A percentile compares a stretch with the other conserved stretches of the same genome.
phyloP scores from a whole-genome alignment of 2,888 invertebrate genomes.

The Drosophila limbata region DNA sequence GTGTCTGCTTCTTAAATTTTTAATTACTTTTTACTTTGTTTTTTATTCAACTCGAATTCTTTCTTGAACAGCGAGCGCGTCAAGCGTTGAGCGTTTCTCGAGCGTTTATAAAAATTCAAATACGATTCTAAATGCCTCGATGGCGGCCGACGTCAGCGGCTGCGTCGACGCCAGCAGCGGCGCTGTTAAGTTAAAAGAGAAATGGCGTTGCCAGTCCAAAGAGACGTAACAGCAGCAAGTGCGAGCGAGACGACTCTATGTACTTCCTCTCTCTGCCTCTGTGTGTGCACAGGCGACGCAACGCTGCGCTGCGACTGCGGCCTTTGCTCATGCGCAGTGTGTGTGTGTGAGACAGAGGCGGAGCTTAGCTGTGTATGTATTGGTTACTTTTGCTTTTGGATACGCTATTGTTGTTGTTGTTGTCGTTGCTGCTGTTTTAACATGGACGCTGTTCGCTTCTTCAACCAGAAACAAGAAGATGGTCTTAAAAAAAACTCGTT shows the following conservation, averaged over 20 bases:
- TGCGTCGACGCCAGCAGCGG: slow-evolving; percentile 47
- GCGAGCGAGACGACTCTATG: slow-evolving; percentile 60
- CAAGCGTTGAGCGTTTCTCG: slow-evolving; percentile 77
- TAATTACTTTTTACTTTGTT: slow-evolving; percentile 1
- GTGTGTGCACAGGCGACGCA: slow-evolving; percentile 8
- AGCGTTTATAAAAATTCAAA: slow-evolving; percentile 84
- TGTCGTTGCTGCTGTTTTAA: slow-evolving; percentile 35
- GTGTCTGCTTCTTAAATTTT: slow-evolving; percentile 1
- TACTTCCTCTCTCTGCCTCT: slow-evolving; percentile 42
- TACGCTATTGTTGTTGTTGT: slow-evolving; percentile 17
- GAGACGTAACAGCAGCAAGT: slow-evolving; percentile 20
- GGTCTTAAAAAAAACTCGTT: slow-evolving; percentile 48
- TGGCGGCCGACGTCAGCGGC: slow-evolving; percentile 56
- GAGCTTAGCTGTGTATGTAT: slow-evolving; percentile 44
- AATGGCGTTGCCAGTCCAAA: slow-evolving; percentile 57
- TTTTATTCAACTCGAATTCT: not conserved
- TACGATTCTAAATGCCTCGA: slow-evolving; percentile 79
- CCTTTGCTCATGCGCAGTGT: slow-evolving; percentile 59
- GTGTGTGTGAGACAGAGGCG: slow-evolving; percentile 33
- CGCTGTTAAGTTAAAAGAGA: slow-evolving; percentile 49
- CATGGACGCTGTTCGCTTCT: slow-evolving; percentile 56
- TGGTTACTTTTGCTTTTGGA: slow-evolving; percentile 53
- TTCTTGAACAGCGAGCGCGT: slow-evolving; percentile 67
- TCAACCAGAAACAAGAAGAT: slow-evolving; percentile 22
- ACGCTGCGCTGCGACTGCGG: slow-evolving; percentile 26